Evolutionary conservation across 2,113 vertebrate genomes (phyloP).

Genomic region (Anarrhichthys ocellatus): DNA sequence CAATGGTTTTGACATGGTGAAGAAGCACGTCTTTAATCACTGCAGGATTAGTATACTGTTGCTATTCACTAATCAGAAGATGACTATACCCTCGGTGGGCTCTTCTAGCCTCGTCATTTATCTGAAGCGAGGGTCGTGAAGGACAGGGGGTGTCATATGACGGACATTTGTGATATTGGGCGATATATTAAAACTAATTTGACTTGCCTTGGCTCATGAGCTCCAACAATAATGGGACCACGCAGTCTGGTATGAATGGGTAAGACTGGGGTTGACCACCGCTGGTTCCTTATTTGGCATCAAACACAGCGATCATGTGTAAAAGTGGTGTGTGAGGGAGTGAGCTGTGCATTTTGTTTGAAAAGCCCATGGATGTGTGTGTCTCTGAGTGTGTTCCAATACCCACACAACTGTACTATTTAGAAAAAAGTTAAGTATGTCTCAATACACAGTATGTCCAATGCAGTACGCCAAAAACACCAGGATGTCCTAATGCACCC

Average conservation of each 20-base stretch:
- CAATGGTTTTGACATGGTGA: neutral
- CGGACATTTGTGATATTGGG: no score
- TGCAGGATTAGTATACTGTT: neutral
- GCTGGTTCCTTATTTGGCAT: neutral
- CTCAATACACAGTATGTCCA: neutral
- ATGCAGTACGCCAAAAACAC: neutral
- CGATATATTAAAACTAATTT: no score
- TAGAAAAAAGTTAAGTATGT: neutral
- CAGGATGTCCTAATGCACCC: no score
- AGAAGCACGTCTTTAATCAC: neutral
- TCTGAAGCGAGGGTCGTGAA: no score
- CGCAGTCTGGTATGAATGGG: neutral
- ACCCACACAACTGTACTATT: neutral
- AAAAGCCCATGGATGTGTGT: neutral
- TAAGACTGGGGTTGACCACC: neutral
- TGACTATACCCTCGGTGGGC: no score
- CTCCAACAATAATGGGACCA: no score
- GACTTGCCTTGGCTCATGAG: no score
- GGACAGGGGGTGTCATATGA: no score
- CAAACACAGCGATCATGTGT: neutral
- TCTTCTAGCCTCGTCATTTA: no score
- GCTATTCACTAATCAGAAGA: no score
- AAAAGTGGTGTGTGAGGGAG: neutral
- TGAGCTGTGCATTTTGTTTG: conserved; percentile 1
- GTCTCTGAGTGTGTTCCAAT: neutral